Base-by-base conservation (phyloP, 2,888 invertebrate genomes). In the Boloria selene region DNA sequence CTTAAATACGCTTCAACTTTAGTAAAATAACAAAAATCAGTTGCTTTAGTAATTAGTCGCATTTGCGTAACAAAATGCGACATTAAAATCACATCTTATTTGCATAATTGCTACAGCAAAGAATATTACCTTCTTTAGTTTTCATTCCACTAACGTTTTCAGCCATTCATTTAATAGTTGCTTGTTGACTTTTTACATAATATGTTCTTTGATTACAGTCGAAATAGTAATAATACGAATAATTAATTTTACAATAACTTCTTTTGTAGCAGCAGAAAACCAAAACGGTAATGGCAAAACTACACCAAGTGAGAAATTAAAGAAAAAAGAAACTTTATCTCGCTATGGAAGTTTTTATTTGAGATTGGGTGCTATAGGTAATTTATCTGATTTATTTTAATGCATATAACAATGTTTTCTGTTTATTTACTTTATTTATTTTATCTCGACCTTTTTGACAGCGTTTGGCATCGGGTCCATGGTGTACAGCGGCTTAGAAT, bases 311-410 rank as follows among this genome's bases (percentile, higher is more conserved):
- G 87, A 86, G 70, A 88, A 83, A 80, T 73, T 75, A 69, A 90
- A 88, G 77, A 78, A 75, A 65, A 91, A 91, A 74, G 89, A 89
- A 73, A 80, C 70, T 69, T 85, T 91, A 74, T 87, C 91, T 51
- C 82, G 96, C 75, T 97, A 96, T 81, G 97, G 97, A 60, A 97
- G 97, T 85, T 97, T 97, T 85, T 97, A 97, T 87, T 93, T 97
- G 61, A 93, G 97, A 74, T 94, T 97, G 49, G 97, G 97, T 60
- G 97, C 97, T 62, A 95, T 96, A 74, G 95, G 96, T 95, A 88
- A 87, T 79, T 73, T 13, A 44, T 4, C 18, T 44, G 1, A 5
- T 22, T 14, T 44, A 45, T n/a, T n/a, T 13, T 26, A 13, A 0
- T 45, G n/a, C 2, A 45, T 22, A 5, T 18, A 13, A 18, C 4